Evolutionary conservation across 2,888 invertebrate species (phyloP).

Genomic region (Liposcelis brunnea): DNA sequence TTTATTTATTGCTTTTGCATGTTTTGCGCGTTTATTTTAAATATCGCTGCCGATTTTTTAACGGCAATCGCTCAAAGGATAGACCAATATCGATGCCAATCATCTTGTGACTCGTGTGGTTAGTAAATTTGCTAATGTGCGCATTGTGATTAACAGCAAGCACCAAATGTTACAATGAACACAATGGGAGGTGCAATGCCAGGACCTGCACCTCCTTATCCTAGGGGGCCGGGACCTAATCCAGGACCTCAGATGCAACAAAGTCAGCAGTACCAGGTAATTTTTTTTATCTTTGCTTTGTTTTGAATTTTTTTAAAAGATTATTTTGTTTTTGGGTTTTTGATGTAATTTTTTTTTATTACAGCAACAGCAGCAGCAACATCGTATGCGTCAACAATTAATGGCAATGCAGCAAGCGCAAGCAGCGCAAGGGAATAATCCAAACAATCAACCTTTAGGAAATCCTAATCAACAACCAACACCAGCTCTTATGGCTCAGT

Average conservation of each 20-base stretch:
- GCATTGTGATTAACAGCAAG: constrained; percentile 27
- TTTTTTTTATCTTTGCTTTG: background rate
- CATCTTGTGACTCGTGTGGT: too few relatives aligned
- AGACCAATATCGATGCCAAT: constrained; percentile 20
- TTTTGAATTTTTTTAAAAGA: background rate
- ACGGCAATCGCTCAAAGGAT: constrained; percentile 20
- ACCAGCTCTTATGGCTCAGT: constrained; percentile 44
- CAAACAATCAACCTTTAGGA: constrained; percentile 28
- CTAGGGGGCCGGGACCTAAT: constrained; percentile 33
- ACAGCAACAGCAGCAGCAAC: constrained; percentile 29
- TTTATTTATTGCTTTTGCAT: background rate
- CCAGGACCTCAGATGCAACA: constrained; percentile 15
- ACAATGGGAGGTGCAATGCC: constrained; percentile 41
- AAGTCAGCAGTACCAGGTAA: constrained; percentile 34
- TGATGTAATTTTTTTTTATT: background rate
- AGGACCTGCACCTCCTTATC: constrained; percentile 53
- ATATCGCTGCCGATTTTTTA: constrained; percentile 14
- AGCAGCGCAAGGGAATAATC: constrained; percentile 30
- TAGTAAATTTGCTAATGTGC: background rate
- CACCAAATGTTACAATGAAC: constrained; percentile 76
- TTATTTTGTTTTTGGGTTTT: background rate
- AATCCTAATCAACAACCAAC: constrained; percentile 33
- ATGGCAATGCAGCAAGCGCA: constrained; percentile 40
- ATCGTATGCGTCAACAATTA: constrained; percentile 53
- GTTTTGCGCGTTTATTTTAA: constrained; percentile 15